Conservation (phyloP, 2,797 vertebrate species). For the Aplochiton taeniatus region DNA sequence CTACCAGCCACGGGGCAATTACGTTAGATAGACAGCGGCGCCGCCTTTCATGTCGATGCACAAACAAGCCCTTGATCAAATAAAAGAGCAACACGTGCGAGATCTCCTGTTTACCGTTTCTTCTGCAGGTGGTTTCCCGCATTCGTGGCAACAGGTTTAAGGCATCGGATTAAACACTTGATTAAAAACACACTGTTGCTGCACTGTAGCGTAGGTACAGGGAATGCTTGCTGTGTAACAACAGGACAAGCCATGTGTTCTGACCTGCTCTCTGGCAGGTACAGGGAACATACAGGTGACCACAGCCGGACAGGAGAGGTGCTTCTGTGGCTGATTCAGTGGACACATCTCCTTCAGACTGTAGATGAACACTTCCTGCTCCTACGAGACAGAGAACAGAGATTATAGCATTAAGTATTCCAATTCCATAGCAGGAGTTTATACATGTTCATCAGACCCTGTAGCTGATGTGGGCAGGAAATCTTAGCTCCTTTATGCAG, state of each 20-base stretch:
- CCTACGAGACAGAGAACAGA: slow-evolving; percentile 69
- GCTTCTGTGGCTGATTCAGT: slow-evolving; percentile 83
- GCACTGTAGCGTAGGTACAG: no score
- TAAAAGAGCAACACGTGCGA: no score
- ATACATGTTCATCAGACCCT: background rate
- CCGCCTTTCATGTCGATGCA: no score
- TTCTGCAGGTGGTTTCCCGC: no score
- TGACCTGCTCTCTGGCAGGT: slow-evolving; percentile 84
- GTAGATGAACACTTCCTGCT: slow-evolving; percentile 94
- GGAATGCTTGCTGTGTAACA: no score
- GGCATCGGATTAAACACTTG: no score
- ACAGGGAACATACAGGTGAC: slow-evolving; percentile 89
- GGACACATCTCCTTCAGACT: slow-evolving; percentile 96
- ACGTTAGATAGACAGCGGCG: background rate
- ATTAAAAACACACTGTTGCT: no score
- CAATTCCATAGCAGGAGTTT: no score
- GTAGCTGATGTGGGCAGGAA: background rate
- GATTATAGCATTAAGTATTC: slow-evolving; percentile 7
- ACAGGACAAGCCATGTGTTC: slow-evolving; percentile 17
- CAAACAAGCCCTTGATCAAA: no score
- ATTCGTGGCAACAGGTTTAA: no score
- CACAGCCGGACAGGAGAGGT: slow-evolving; percentile 85
- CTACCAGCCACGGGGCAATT: background rate
- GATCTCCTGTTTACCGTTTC: no score
- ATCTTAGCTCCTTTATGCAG: background rate